A percentile compares a stretch with the other conserved stretches of the same genome.
Conservation (phyloP, 1,140 invertebrate genomes). For the Pseudomyrmex dendroicus region DNA sequence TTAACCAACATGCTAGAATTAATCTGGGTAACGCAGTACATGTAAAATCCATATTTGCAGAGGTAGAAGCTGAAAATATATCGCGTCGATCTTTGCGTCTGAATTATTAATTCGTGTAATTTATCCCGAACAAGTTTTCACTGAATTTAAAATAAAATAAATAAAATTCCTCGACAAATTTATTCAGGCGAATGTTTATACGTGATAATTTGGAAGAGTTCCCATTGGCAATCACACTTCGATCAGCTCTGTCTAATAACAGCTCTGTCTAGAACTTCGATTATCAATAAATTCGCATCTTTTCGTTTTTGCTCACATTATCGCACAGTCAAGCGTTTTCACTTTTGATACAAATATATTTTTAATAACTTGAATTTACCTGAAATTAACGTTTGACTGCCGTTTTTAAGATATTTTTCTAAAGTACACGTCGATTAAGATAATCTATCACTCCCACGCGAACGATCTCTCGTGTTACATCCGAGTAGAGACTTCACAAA, state of each 20-base stretch:
- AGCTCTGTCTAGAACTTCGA: conserved; percentile 4
- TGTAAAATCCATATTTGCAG: conserved; percentile 23
- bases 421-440: conserved; percentile 30
- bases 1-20: conserved; percentile 37
- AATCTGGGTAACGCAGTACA: conserved; percentile 21
- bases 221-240: not conserved
- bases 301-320: conserved; percentile 15
- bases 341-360: not conserved
- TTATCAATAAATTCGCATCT: conserved; percentile 26
- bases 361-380: not conserved
- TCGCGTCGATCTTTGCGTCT: conserved; percentile 2
- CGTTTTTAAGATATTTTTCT: not conserved
- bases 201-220: conserved; percentile 25
- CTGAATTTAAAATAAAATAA: conserved; percentile 17
- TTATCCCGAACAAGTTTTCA: conserved; percentile 9
- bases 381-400: not conserved
- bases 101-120: conserved; percentile 38
- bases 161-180: conserved; percentile 30
- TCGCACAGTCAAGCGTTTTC: not conserved
- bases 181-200: conserved; percentile 20
- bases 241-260: not conserved
- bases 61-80: conserved; percentile 2
- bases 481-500: conserved; percentile 19
- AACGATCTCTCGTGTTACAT: not conserved
- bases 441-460: conserved; percentile 11